A percentile compares a stretch with the other conserved stretches of the same genome.
phyloP scores from a whole-genome alignment of 2,888 invertebrate genomes.

The Microdon myrmicae region DNA sequence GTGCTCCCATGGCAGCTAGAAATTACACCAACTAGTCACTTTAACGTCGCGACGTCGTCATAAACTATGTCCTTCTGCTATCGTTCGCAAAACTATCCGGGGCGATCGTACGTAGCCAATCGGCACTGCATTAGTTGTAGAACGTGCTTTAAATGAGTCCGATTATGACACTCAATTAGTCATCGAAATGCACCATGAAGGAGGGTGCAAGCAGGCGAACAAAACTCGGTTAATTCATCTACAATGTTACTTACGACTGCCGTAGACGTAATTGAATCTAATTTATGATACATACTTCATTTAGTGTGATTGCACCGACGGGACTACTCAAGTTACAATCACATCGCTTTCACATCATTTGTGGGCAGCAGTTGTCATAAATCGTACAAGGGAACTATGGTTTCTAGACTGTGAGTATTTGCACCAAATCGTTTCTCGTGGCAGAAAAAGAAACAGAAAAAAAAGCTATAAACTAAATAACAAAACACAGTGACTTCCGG shows the following conservation, averaged over 20 bases:
- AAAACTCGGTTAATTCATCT: conserved; percentile 31
- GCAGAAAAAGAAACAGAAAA: conserved; percentile 36
- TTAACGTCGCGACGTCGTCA: conserved; percentile 6
- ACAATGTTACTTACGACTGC: conserved; percentile 27
- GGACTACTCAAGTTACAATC: conserved; percentile 3
- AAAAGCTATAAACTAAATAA: too few relatives aligned
- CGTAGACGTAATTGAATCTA: conserved; percentile 25
- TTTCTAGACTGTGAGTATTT: conserved; percentile 14
- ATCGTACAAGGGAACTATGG: conserved; percentile 37
- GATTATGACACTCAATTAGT: conserved; percentile 49
- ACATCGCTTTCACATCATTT: conserved; percentile 29
- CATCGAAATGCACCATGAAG: conserved; percentile 19
- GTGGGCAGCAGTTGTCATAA: conserved; percentile 24
- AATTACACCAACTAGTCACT: conserved; percentile 18
- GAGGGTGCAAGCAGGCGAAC: conserved; percentile 24
- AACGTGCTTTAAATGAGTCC: conserved; percentile 39
- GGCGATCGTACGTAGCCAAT: background rate
- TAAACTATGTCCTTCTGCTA: conserved; percentile 11
- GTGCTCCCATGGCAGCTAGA: conserved; percentile 38
- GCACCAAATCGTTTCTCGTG: conserved; percentile 31
- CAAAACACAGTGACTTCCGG: conserved; percentile 48
- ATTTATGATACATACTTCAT: conserved; percentile 30
- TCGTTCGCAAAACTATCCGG: background rate
- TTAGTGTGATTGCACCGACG: background rate
- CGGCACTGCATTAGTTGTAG: conserved; percentile 34